Conservation (phyloP, 2,113 vertebrate species). For the Grantiella picta region DNA sequence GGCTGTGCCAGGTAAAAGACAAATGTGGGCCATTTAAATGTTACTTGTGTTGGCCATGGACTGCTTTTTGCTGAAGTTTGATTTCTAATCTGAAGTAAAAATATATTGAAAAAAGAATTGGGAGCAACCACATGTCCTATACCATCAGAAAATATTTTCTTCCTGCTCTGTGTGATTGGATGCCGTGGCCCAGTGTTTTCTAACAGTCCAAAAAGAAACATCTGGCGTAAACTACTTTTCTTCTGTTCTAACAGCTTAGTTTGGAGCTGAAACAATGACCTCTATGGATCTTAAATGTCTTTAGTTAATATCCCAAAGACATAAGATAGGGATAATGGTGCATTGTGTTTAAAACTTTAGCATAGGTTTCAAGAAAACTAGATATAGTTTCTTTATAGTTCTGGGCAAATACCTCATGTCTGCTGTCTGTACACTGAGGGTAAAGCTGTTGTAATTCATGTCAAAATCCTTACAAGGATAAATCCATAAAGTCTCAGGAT, state of each 20-base stretch:
- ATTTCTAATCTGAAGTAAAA: neutral
- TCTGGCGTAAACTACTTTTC: neutral
- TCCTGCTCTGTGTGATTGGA: neutral
- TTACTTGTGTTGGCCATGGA: neutral
- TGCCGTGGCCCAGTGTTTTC: neutral
- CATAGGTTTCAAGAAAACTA: neutral
- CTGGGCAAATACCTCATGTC: neutral
- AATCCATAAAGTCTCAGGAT: constrained; percentile 55
- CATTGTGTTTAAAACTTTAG: neutral
- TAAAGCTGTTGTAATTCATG: constrained; percentile 35
- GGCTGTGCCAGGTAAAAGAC: neutral
- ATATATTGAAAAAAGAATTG: neutral
- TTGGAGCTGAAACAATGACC: neutral
- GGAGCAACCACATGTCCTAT: neutral
- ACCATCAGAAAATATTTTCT: neutral
- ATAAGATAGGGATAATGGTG: neutral
- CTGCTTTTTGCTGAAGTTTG: neutral
- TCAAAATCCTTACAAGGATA: constrained; percentile 33
- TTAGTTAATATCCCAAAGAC: neutral
- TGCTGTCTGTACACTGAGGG: neutral
- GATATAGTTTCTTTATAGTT: neutral
- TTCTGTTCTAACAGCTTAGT: neutral
- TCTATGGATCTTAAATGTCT: neutral
- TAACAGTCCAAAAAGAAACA: neutral
- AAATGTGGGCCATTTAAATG: neutral